Percentiles rank a stretch among this genome's conserved stretches.
phyloP scores from a whole-genome alignment of 1,140 invertebrate genomes.

The Leptestheria dahalacensis region DNA sequence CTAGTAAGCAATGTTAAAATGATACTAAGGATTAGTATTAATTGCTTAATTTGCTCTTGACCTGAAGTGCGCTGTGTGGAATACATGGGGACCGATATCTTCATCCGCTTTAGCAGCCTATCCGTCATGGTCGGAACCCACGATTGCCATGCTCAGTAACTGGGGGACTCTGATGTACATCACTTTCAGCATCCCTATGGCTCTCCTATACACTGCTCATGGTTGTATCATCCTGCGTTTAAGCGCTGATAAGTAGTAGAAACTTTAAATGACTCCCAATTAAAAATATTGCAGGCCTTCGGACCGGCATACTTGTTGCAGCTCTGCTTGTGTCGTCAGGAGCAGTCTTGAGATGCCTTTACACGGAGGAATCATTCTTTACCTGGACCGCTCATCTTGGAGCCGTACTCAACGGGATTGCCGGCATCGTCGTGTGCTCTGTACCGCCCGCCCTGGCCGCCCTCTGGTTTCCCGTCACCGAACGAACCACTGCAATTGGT shows the following conservation, averaged over 20 bases:
- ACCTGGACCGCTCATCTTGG: conserved; percentile 24
- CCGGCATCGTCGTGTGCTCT: conserved; percentile 27
- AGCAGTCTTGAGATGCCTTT: conserved; percentile 24
- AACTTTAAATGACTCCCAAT: too few relatives aligned
- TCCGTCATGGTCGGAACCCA: conserved; percentile 31
- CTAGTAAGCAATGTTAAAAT: too few relatives aligned
- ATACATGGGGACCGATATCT: conserved; percentile 38
- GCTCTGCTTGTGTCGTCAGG: conserved; percentile 21
- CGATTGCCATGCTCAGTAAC: conserved; percentile 33
- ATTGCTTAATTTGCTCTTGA: too few relatives aligned
- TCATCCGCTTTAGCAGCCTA: conserved; percentile 30
- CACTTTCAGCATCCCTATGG: conserved; percentile 29
- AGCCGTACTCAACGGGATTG: conserved; percentile 28
- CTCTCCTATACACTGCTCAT: conserved; percentile 30
- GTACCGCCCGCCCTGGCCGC: conserved; percentile 27
- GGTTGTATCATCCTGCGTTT: too few relatives aligned
- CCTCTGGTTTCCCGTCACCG: conserved; percentile 27
- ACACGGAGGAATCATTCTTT: conserved; percentile 17
- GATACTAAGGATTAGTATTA: too few relatives aligned
- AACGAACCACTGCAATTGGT: conserved; percentile 30
- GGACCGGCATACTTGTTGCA: conserved; percentile 22
- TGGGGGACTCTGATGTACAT: conserved; percentile 37
- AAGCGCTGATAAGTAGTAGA: too few relatives aligned
- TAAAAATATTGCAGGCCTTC: conserved; percentile 24
- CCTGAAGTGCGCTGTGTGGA: conserved; percentile 32